phyloP scores from a whole-genome alignment of 2,113 vertebrate species.

The Stegostoma tigrinum region DNA sequence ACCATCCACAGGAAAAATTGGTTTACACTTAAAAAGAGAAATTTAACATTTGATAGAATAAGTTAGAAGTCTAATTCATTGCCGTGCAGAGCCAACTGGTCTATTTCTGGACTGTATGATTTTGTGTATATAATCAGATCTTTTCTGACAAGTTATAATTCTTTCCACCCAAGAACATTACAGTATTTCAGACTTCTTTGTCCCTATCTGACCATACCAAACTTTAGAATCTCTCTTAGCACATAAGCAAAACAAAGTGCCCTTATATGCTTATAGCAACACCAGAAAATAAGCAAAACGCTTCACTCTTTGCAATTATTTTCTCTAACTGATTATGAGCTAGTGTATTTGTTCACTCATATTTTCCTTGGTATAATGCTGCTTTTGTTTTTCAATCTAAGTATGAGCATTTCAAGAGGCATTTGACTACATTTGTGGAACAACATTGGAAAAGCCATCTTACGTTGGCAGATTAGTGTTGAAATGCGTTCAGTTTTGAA shows the following conservation, averaged over 20 bases:
- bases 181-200: not conserved
- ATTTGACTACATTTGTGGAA: not conserved
- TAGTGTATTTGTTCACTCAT: not conserved
- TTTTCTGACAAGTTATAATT: not conserved
- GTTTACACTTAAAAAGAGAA: not conserved
- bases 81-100: not conserved
- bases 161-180: not conserved
- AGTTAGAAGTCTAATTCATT: not conserved
- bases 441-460: not conserved
- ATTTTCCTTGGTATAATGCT: not conserved
- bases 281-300: not conserved
- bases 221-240: not conserved
- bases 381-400: not conserved
- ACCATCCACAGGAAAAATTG: not conserved
- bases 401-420: not conserved
- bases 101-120: not conserved
- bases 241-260: not conserved
- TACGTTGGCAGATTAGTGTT: not conserved
- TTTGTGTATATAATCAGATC: not conserved
- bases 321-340: not conserved
- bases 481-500: not conserved
- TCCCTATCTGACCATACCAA: not conserved
- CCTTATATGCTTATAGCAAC: not conserved
- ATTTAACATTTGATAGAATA: not conserved
- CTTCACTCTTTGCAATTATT: not conserved